phyloP scores from a whole-genome alignment of 2,113 vertebrate genomes.

The Hirundichthys speculiger region DNA sequence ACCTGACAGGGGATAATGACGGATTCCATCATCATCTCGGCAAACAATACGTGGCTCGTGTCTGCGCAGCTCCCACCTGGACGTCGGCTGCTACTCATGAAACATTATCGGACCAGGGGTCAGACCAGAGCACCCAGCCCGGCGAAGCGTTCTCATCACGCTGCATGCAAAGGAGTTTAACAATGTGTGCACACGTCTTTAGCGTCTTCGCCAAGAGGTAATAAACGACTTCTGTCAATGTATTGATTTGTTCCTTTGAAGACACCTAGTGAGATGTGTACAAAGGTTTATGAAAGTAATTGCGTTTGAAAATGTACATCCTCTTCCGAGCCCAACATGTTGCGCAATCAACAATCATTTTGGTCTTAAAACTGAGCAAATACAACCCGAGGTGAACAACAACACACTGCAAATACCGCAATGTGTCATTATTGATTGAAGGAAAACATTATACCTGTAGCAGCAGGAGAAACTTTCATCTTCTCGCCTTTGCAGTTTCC shows the following conservation, averaged over 20 bases:
- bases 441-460: no score
- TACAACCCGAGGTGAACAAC: no score
- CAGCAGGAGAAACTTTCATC: no score
- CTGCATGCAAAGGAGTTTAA: conserved; percentile 22
- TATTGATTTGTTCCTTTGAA: conserved; percentile 38
- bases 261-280: conserved; percentile 3
- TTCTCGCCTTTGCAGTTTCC: no score
- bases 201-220: conserved; percentile 3
- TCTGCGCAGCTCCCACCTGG: conserved; percentile 30
- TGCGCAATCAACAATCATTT: no score
- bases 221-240: conserved; percentile 21
- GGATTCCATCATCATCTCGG: conserved; percentile 57
- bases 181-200: not conserved
- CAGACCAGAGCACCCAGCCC: no score
- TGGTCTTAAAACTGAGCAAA: no score
- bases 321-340: no score
- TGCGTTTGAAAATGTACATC: no score
- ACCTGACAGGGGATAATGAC: conserved; percentile 56
- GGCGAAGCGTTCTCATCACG: no score
- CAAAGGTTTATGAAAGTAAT: conserved; percentile 38
- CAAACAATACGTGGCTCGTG: conserved; percentile 53
- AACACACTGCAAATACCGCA: no score
- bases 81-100: conserved; percentile 49
- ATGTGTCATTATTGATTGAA: no score
- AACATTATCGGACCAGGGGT: conserved; percentile 38